Conservation (phyloP, 2,797 vertebrate species). For the Capromys pilorides region DNA sequence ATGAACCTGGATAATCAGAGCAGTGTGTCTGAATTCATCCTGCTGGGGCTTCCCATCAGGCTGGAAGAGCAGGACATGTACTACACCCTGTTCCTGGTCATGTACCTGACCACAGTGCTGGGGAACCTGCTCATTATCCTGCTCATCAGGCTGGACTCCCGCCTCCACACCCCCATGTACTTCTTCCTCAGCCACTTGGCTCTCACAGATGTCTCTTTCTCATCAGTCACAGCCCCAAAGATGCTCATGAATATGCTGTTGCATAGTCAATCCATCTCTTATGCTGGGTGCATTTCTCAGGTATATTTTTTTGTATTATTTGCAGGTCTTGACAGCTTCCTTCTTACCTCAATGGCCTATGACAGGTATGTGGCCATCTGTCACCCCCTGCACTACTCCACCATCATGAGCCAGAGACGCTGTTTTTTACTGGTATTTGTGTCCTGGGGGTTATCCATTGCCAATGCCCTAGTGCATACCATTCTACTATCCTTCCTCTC, state of each 20-base stretch:
- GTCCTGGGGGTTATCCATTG: conserved; percentile 43
- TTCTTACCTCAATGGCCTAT: conserved; percentile 72
- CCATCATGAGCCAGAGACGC: conserved; percentile 44
- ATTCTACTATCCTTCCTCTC: conserved; percentile 44
- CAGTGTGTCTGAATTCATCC: background rate
- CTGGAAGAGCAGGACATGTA: background rate
- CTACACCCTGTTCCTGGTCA: background rate
- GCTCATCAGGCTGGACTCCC: no score
- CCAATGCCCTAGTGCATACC: conserved; percentile 46
- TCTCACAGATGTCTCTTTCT: no score
- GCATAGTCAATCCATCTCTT: no score
- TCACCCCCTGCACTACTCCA: conserved; percentile 56
- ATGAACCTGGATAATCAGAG: background rate
- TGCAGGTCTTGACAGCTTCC: conserved; percentile 66
- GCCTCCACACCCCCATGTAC: no score
- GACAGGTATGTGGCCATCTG: conserved; percentile 70
- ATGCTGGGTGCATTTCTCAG: background rate
- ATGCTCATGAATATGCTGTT: no score
- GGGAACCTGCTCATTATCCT: no score
- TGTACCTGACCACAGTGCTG: background rate
- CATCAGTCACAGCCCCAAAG: no score
- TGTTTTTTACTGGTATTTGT: conserved; percentile 44
- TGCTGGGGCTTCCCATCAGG: background rate
- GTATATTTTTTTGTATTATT: conserved; percentile 64
- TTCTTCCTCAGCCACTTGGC: no score